phyloP scores from a whole-genome alignment of 2,888 invertebrate genomes.

The Acronicta psi region DNA sequence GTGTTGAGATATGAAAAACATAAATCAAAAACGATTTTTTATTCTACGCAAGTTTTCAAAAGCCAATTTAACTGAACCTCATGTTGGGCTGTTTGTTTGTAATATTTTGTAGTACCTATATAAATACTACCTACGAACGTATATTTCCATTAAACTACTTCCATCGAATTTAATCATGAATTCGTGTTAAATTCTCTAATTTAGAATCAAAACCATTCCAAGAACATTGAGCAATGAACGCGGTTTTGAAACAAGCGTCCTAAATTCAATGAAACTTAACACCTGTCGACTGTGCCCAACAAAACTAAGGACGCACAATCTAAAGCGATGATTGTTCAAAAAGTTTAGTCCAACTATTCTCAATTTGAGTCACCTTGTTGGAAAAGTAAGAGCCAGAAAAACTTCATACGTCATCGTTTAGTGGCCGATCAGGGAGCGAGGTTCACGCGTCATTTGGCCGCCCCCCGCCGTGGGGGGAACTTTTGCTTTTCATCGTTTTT shows the following conservation, averaged over 20 bases:
- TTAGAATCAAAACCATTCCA: slow-evolving; percentile 12
- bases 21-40: slow-evolving; percentile 1
- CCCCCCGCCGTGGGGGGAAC: slow-evolving; percentile 38
- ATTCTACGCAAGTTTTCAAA: neutral
- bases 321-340: slow-evolving; percentile 28
- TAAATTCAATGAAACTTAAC: slow-evolving; percentile 25
- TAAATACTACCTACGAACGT: no score
- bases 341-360: slow-evolving; percentile 29
- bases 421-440: slow-evolving; percentile 50
- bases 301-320: slow-evolving; percentile 23
- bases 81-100: slow-evolving; percentile 1
- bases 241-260: slow-evolving; percentile 1
- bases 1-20: neutral
- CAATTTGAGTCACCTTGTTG: slow-evolving; percentile 50
- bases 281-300: slow-evolving; percentile 30
- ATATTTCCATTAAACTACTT: slow-evolving; percentile 19
- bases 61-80: slow-evolving; percentile 12
- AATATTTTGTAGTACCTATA: no score
- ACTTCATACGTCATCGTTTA: slow-evolving; percentile 67
- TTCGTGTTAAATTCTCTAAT: slow-evolving; percentile 30
- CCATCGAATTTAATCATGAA: slow-evolving; percentile 20
- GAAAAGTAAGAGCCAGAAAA: slow-evolving; percentile 54
- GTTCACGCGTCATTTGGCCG: slow-evolving; percentile 65
- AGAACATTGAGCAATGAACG: slow-evolving; percentile 25
- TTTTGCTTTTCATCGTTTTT: slow-evolving; percentile 59